Evolutionary conservation across 2,113 vertebrate genomes (phyloP), one percentile per base, ranked within the genome.

Genomic region (Garra rufa): DNA sequence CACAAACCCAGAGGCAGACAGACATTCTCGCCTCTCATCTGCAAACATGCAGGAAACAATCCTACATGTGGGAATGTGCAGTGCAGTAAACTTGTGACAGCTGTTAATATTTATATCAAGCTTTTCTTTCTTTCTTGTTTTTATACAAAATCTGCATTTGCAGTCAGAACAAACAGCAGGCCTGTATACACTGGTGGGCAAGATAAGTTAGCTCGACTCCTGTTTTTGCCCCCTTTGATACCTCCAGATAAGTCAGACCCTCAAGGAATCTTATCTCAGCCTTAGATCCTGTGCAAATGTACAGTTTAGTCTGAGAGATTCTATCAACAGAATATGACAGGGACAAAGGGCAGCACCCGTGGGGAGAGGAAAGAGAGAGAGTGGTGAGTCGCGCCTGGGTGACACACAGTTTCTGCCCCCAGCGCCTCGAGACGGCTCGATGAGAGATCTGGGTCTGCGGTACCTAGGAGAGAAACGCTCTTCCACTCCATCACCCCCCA

Each of bases 291-390:
- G 88, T 89, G 93, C 92, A 92, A 92, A 93, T 91, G 90, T 89
- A 92, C 90, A 88, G 91, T 93, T 91, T 87, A 92, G 93, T 92
- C 91, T 91, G 89, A 89, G 85, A 88, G 92, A 93, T 94, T 93
- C 92, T 91, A 94, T 92, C 92, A 92, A 90, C 90, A 85, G 82
- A 89, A 88, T 85, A 92, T 93, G 91, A 87, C 88, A 91, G 92
- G 90, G 90, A 93, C 90, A 89, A 89, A 91, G 91, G 88, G 84
- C 65, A 85, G 86, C 82, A 83, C 87, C 88, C 41, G 57, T 86
- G 89, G 91, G 50, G 67, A 80, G 24, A 73, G 21, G 77, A 41
- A 14, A 55, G 70, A 81, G 44, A 57, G 71, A 83, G 52, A 57
- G 79, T 76, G 38, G 89, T 91, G 91, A 90, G 88, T 92, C 87